These are phyloP conservation scores for Coendou prehensilis DNA, from an alignment of 2,797 vertebrate species.

Conservation along the genomic window DNA sequence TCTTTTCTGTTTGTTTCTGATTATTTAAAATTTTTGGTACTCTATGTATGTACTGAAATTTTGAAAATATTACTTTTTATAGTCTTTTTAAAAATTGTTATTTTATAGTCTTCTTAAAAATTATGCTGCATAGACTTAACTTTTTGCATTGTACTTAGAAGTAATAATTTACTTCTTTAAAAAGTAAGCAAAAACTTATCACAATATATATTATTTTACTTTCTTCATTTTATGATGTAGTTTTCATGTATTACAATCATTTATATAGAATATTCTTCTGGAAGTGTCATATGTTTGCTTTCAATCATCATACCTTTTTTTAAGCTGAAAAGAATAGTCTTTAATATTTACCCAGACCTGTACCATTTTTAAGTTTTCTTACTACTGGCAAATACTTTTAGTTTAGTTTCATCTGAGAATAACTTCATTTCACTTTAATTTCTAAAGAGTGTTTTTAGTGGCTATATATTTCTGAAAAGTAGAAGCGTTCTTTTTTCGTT, in stretches of 20 bases:
- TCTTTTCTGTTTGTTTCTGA: background rate
- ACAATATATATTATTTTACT: background rate
- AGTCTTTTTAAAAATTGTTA: background rate
- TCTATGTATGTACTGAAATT: background rate
- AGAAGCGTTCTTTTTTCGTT: no score
- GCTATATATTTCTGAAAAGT: background rate
- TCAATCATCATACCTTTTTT: background rate
- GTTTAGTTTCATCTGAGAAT: background rate
- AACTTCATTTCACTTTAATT: background rate
- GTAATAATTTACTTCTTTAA: background rate
- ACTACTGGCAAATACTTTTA: background rate
- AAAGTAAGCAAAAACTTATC: background rate
- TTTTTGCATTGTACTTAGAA: background rate
- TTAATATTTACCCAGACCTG: background rate
- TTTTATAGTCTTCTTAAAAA: background rate
- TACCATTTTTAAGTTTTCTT: background rate
- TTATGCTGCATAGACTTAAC: background rate
- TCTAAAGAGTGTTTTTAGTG: background rate
- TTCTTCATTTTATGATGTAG: background rate
- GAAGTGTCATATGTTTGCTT: background rate
- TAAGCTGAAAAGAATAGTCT: background rate
- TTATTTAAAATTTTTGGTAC: background rate
- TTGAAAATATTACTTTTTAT: background rate
- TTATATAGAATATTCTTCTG: background rate
- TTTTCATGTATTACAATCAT: background rate